Percentiles rank a stretch among this genome's conserved stretches.
These are phyloP conservation scores for Leptura quadrifasciata DNA, from an alignment of 2,888 invertebrate genomes.

Conservation along the genomic window DNA sequence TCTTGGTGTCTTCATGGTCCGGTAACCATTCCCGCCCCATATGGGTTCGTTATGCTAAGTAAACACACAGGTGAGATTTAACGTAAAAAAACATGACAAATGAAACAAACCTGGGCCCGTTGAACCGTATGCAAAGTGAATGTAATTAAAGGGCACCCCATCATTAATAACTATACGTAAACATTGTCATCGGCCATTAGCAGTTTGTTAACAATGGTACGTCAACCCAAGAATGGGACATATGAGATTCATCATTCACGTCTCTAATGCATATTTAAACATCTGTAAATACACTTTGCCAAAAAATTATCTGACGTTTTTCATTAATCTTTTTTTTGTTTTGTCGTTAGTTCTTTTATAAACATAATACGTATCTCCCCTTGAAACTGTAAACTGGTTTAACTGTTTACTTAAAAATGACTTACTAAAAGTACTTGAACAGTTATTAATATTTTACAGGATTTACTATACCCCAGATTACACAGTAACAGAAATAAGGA, in stretches of 20 bases:
- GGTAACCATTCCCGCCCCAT: neutral
- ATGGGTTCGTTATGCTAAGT: constrained; percentile 27
- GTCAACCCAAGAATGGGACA: constrained; percentile 54
- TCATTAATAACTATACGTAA: constrained; percentile 70
- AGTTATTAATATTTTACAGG: too few relatives aligned
- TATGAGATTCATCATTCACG: constrained; percentile 58
- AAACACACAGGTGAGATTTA: constrained; percentile 37
- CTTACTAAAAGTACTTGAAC: neutral
- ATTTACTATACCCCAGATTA: too few relatives aligned
- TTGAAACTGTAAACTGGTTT: constrained; percentile 20
- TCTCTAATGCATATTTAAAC: constrained; percentile 64
- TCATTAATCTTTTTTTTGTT: constrained; percentile 35
- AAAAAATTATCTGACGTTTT: constrained; percentile 29
- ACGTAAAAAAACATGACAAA: constrained; percentile 30
- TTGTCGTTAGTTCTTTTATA: constrained; percentile 1
- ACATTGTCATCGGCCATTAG: constrained; percentile 70
- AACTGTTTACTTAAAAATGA: neutral
- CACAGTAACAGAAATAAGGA: too few relatives aligned
- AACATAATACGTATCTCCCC: neutral
- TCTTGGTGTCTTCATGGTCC: constrained; percentile 12
- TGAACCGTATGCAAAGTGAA: constrained; percentile 41
- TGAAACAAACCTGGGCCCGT: constrained; percentile 29
- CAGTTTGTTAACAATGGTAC: constrained; percentile 69
- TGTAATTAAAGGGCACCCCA: constrained; percentile 60
- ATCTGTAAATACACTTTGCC: constrained; percentile 52